Base-by-base conservation (phyloP, 2,113 vertebrate genomes). In the Salvelinus sp. region DNA sequence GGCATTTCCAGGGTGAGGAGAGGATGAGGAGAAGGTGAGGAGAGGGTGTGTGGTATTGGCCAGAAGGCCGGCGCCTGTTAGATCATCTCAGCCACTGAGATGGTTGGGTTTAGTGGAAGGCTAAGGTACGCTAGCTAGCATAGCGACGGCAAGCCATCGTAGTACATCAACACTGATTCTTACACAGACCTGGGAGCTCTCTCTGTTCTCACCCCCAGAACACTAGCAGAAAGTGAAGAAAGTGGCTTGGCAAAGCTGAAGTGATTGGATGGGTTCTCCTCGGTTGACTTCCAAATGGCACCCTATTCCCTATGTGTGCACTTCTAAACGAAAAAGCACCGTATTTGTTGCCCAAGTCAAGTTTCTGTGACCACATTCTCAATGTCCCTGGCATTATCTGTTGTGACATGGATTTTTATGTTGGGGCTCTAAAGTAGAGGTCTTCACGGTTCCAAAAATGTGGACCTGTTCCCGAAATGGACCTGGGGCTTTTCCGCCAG, bases 61-160 rank as follows among this genome's bases (percentile, higher is more conserved):
- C 70, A 63, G 70, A 38, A 7, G 6, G 6, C 78, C 83, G 28
- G 33, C 80, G 47, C 38, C 83, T 76, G 62, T 79, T 76, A 20
- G 23, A 6, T 78, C n/a, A 27, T 9, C 75, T 86, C 22, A 76
- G 76, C 78, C 70, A 30, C 81, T 73, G 30, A 12, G 57, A 54
- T n/a, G 18, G 76, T 86, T 89, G 64, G 20, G 76, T 86, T 89
- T 63, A 85, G 22, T 44, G 50, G 58, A 50, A 82, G 69, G 72
- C 33, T 69, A 76, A 47, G 50, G 75, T 80, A 58, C 14, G 2
- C 54, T 20, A 62, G 71, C 27, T 57, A 18, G 65, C 18, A 2
- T 50, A 20, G 54, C 72, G 69, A 57, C 12, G 18, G 68, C 77
- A 74, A 4, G 1, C 73, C 77, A 62, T 9, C 7, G 48, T 67